A percentile compares a stretch with the other conserved stretches of the same genome.
phyloP scores from a whole-genome alignment of 2,113 vertebrate species.

The Raja brachyura region DNA sequence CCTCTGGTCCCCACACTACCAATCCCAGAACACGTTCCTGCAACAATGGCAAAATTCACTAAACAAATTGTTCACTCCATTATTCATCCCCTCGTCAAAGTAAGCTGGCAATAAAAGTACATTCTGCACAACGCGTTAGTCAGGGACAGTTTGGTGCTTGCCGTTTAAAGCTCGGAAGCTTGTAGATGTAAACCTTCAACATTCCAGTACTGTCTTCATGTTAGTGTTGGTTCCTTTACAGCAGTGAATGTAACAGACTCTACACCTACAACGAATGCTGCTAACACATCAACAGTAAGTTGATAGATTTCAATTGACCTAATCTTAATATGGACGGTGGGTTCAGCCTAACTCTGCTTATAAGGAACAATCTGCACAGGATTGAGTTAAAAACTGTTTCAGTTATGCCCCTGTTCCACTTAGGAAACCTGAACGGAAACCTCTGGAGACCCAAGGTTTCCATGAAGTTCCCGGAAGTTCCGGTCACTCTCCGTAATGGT shows the following conservation, averaged over 20 bases:
- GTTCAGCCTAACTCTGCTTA: slow-evolving; percentile 17
- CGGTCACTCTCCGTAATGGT: too few species aligned
- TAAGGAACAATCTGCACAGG: background rate
- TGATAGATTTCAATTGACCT: slow-evolving; percentile 37
- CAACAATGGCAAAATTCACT: background rate
- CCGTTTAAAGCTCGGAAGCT: background rate
- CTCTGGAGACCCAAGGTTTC: too few species aligned
- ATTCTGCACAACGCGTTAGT: background rate
- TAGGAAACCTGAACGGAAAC: too few species aligned
- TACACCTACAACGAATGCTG: slow-evolving; percentile 23
- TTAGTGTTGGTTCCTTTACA: slow-evolving; percentile 37
- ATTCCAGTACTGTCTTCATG: background rate
- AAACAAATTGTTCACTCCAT: background rate
- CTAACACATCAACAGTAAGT: slow-evolving; percentile 27
- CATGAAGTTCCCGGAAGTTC: too few species aligned
- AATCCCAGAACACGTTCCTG: background rate
- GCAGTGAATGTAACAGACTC: slow-evolving; percentile 23
- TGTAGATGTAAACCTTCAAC: background rate
- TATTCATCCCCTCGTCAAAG: background rate
- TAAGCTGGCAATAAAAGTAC: background rate
- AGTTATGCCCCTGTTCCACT: too few species aligned
- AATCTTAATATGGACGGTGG: background rate
- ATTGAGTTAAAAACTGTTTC: slow-evolving; percentile 12
- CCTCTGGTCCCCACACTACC: background rate
- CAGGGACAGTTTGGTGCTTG: background rate